phyloP scores from a whole-genome alignment of 2,113 vertebrate genomes.

The Leptobrachium leishanense region DNA sequence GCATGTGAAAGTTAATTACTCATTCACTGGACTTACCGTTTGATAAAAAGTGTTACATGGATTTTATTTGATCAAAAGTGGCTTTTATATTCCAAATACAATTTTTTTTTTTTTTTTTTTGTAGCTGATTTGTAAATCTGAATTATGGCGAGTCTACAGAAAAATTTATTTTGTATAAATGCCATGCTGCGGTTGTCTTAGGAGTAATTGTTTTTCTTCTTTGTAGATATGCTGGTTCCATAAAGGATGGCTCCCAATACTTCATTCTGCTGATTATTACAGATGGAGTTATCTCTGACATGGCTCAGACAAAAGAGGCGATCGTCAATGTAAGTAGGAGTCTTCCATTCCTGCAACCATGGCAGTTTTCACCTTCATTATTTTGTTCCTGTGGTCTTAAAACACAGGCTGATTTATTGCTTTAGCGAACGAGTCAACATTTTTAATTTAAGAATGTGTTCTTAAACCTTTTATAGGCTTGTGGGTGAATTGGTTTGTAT shows the following conservation, averaged over 20 bases:
- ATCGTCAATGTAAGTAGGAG: conserved; percentile 86
- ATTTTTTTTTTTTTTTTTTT: too few species aligned
- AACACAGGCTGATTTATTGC: background rate
- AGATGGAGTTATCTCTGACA: conserved; percentile 94
- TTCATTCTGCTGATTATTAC: conserved; percentile 94
- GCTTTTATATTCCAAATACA: too few species aligned
- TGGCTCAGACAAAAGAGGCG: conserved; percentile 94
- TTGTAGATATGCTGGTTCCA: conserved; percentile 84
- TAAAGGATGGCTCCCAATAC: conserved; percentile 95
- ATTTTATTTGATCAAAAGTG: too few species aligned
- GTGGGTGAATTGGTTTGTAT: too few species aligned
- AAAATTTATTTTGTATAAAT: background rate
- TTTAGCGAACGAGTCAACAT: background rate
- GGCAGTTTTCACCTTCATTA: background rate
- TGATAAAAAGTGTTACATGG: too few species aligned
- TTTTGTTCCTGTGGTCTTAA: background rate
- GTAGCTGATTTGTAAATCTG: too few species aligned
- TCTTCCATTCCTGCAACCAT: background rate
- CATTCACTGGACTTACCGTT: too few species aligned
- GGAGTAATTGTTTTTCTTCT: conserved; percentile 20
- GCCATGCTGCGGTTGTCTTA: background rate
- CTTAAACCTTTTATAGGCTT: background rate
- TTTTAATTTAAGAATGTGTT: background rate
- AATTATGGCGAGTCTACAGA: background rate
- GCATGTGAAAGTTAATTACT: too few species aligned